Evolutionary conservation across 2,113 vertebrate genomes (phyloP).

Genomic region (Sclerurus mexicanus): DNA sequence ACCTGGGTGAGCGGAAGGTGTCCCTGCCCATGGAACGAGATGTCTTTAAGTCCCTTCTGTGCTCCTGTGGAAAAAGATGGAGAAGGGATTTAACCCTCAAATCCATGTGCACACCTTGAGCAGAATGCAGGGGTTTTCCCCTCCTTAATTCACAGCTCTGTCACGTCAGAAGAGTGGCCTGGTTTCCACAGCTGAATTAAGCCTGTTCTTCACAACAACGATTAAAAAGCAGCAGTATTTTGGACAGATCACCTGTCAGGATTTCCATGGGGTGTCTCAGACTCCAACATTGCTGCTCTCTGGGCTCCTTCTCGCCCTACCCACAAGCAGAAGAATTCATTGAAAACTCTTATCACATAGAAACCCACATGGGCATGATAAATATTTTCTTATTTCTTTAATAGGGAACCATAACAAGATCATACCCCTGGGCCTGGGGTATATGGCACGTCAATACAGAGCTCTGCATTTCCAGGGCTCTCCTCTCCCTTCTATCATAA

Average conservation of each 20-base stretch:
- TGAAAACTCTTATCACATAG: background rate
- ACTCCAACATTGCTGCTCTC: background rate
- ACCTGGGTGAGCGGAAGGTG: background rate
- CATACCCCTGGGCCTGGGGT: background rate
- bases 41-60: background rate
- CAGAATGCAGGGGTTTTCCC: background rate
- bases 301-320: background rate
- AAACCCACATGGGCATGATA: background rate
- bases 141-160: background rate
- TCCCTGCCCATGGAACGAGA: background rate
- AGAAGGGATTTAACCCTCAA: background rate
- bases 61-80: background rate
- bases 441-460: background rate
- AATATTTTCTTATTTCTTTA: background rate
- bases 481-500: background rate
- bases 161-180: background rate
- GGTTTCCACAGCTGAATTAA: background rate
- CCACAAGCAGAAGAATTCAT: background rate
- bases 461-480: background rate
- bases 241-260: background rate
- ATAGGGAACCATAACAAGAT: background rate
- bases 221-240: background rate
- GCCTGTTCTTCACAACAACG: background rate
- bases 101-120: background rate
- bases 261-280: background rate